Conservation (phyloP, 2,888 invertebrate species). For the Xestia c-nigrum region DNA sequence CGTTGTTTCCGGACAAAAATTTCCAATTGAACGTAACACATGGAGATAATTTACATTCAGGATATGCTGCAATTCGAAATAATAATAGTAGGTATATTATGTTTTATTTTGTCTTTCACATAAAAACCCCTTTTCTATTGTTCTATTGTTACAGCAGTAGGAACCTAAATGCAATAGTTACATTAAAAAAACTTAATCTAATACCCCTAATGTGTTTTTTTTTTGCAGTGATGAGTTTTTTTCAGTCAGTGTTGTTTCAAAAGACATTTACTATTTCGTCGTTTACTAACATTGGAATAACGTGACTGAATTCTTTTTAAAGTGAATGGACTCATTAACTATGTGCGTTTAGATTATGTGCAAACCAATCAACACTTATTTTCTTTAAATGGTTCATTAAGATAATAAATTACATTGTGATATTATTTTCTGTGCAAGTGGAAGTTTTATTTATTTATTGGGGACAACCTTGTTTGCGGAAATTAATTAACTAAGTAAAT, state of each 20-base stretch:
- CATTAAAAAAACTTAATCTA: not conserved
- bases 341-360: conserved; percentile 18
- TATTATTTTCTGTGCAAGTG: conserved; percentile 23
- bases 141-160: not conserved
- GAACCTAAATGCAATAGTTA: not conserved
- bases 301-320: conserved; percentile 19
- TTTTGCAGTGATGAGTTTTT: not conserved
- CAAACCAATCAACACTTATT: conserved; percentile 37
- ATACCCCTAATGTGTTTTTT: not conserved
- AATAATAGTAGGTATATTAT: not conserved
- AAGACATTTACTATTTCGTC: not conserved
- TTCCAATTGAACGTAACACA: conserved; percentile 4
- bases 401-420: conserved; percentile 40
- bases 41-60: conserved; percentile 7
- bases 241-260: not conserved
- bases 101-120: not conserved
- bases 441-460: not conserved
- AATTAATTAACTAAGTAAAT: conserved; percentile 23
- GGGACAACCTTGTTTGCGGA: conserved; percentile 9
- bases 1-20: conserved; percentile 17
- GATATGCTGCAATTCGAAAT: not conserved
- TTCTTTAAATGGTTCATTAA: conserved; percentile 42
- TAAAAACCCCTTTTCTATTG: not conserved
- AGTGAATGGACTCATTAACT: conserved; percentile 73
- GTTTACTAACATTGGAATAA: conserved; percentile 24